Evolutionary conservation across 2,113 vertebrate species (phyloP).

Genomic region (Excalfactoria chinensis): DNA sequence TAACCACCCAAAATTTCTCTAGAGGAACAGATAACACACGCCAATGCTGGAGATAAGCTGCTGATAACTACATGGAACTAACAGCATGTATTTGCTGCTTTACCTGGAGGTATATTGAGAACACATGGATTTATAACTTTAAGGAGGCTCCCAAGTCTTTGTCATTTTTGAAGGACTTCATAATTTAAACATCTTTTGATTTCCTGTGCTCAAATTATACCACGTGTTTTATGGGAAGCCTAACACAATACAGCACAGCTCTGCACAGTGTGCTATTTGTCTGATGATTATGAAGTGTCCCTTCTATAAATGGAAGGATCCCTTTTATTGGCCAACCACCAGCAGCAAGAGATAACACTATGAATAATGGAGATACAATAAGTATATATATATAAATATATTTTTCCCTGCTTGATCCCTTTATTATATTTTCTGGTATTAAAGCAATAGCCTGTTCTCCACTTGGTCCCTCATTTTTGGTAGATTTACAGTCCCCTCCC

Average conservation of each 20-base stretch:
- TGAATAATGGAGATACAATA: background rate
- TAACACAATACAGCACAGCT: background rate
- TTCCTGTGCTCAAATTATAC: background rate
- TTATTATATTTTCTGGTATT: background rate
- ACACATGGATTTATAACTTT: background rate
- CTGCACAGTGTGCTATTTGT: background rate
- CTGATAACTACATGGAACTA: background rate
- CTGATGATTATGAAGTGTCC: background rate
- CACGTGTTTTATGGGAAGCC: fast-evolving
- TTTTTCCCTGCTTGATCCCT: background rate
- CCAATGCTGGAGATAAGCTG: background rate
- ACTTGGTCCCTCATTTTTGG: background rate
- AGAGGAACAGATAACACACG: background rate
- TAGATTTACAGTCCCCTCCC: background rate
- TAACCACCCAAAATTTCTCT: background rate
- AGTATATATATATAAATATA: background rate
- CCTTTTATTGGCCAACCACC: background rate
- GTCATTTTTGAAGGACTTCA: background rate
- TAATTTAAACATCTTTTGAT: background rate
- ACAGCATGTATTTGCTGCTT: background rate
- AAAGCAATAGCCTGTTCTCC: background rate
- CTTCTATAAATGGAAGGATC: background rate
- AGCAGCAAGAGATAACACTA: background rate
- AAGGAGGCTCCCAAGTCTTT: background rate
- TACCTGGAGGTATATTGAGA: background rate